phyloP scores from a whole-genome alignment of 2,113 vertebrate species.

The Chaenogobius annularis region DNA sequence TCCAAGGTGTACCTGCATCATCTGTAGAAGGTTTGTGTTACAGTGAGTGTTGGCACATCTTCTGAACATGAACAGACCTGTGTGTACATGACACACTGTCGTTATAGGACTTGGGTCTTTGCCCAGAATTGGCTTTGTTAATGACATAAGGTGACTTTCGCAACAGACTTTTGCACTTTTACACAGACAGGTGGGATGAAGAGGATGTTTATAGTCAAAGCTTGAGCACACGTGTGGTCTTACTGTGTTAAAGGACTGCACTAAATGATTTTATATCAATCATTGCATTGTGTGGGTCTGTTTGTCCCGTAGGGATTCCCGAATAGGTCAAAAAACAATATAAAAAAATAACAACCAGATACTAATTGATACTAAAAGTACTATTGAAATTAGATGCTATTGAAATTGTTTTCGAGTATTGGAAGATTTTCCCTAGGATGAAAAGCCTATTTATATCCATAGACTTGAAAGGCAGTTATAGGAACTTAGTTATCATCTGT shows the following conservation, averaged over 20 bases:
- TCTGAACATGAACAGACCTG: constrained; percentile 36
- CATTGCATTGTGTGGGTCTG: no score
- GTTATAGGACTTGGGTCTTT: constrained; percentile 31
- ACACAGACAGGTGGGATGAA: neutral
- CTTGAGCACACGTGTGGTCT: constrained; percentile 15
- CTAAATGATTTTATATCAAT: no score
- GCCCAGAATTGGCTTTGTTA: constrained; percentile 46
- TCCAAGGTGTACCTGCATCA: constrained; percentile 26
- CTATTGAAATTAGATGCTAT: no score
- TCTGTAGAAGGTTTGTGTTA: constrained; percentile 20
- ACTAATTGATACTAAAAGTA: no score
- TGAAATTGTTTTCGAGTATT: no score
- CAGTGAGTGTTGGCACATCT: constrained; percentile 26
- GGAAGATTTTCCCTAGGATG: no score
- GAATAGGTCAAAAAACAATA: no score
- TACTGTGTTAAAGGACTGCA: no score
- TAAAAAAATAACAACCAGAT: no score
- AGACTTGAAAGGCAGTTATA: neutral
- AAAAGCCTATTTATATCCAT: no score
- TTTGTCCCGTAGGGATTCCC: no score
- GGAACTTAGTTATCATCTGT: neutral
- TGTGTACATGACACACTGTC: constrained; percentile 4
- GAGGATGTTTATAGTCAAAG: constrained; percentile 20
- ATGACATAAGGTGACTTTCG: constrained; percentile 41
- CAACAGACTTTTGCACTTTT: constrained; percentile 11